phyloP scores from a whole-genome alignment of 2,113 vertebrate species.

The Silurus asotus region DNA sequence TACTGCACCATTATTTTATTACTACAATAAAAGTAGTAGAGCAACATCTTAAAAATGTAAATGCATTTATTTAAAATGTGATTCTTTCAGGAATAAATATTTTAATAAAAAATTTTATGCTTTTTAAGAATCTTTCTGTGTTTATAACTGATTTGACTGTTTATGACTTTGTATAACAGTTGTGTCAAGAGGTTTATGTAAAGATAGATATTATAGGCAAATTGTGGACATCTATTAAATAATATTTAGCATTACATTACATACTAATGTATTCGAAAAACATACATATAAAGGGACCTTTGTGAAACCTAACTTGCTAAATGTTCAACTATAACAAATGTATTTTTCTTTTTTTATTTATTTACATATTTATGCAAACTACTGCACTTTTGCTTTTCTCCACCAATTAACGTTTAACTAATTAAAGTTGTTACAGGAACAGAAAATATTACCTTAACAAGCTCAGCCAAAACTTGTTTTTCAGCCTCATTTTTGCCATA shows the following conservation, averaged over 20 bases:
- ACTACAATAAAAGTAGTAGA: not conserved
- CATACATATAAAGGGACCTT: not conserved
- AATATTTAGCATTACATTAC: not conserved
- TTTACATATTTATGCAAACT: not conserved
- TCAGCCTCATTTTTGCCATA: constrained; percentile 90
- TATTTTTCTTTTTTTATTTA: not conserved
- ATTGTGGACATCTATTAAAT: not conserved
- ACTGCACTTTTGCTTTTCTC: no score
- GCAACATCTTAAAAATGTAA: not conserved
- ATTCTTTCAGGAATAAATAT: not conserved
- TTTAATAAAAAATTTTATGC: not conserved
- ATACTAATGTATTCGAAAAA: not conserved
- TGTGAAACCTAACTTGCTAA: not conserved
- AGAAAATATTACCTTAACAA: constrained; percentile 74
- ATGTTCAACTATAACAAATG: not conserved
- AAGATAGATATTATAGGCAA: not conserved
- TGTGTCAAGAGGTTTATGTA: not conserved
- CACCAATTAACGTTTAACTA: not conserved
- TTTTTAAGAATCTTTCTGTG: not conserved
- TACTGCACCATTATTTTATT: not conserved
- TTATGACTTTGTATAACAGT: not conserved
- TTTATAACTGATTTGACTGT: not conserved
- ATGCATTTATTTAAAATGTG: not conserved
- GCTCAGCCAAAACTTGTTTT: constrained; percentile 77
- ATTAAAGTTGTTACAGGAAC: not conserved